Conservation (phyloP, 2,888 invertebrate genomes). For the Adela reaumurella region DNA sequence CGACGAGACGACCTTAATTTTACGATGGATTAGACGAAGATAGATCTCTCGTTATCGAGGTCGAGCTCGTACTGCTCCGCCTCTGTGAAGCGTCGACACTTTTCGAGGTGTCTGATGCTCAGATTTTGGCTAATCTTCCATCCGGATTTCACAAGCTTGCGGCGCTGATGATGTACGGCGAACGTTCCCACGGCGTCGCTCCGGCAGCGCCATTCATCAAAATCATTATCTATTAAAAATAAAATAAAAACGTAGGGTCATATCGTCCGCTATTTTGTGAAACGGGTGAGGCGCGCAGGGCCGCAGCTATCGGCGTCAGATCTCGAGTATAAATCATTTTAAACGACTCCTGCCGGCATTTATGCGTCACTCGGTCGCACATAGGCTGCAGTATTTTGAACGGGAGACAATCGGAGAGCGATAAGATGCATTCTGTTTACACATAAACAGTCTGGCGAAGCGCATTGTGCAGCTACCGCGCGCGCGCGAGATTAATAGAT, state of each 20-base stretch:
- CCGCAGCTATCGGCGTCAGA: conserved; percentile 31
- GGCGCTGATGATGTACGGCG: conserved; percentile 17
- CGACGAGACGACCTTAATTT: too few species aligned
- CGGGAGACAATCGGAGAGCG: neutral
- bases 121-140: neutral
- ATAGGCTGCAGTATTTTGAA: neutral
- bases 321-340: conserved; percentile 45
- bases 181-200: conserved; percentile 14
- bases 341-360: neutral
- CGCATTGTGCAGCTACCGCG: neutral
- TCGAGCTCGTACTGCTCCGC: too few species aligned
- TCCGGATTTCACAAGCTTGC: neutral
- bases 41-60: too few species aligned
- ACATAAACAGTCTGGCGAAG: neutral
- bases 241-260: conserved; percentile 55
- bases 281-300: conserved; percentile 40
- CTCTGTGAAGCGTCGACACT: too few species aligned
- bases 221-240: conserved; percentile 55
- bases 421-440: neutral
- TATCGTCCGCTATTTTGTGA: conserved; percentile 52
- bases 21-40: too few species aligned
- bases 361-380: neutral
- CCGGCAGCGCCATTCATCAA: conserved; percentile 42
- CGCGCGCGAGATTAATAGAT: too few species aligned
- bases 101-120: neutral